Percentiles rank a stretch among this genome's conserved stretches.
These are phyloP conservation scores for Apodemus speciosus DNA, from an alignment of 2,113 vertebrate species.

Conservation along the genomic window DNA sequence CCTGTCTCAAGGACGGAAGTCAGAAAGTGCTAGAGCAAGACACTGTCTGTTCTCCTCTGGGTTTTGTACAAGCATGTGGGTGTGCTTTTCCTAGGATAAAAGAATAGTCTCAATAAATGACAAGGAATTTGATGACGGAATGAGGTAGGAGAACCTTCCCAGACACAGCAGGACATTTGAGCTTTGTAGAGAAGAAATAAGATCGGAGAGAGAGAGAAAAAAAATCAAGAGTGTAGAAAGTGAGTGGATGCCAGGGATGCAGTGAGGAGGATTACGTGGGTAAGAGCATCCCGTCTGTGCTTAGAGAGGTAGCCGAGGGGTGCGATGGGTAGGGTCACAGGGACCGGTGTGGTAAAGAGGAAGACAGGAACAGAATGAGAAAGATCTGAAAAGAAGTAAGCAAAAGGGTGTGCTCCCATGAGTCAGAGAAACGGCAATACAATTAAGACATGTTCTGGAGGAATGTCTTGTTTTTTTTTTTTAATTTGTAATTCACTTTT, in stretches of 20 bases:
- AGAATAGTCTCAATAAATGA: not conserved
- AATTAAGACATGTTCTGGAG: constrained; percentile 3
- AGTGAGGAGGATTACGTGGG: not conserved
- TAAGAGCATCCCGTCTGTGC: not conserved
- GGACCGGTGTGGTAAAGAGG: not conserved
- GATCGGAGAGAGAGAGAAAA: not conserved
- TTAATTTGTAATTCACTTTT: not conserved
- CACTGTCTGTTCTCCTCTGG: not conserved
- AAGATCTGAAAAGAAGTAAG: not conserved
- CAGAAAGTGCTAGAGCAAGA: not conserved
- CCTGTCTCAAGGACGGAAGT: not conserved
- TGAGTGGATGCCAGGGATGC: not conserved
- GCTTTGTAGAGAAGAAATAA: not conserved
- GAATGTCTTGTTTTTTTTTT: not conserved
- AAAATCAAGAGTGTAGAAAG: not conserved
- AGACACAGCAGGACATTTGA: not conserved
- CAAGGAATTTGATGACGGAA: not conserved
- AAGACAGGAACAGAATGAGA: not conserved
- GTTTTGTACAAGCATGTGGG: not conserved
- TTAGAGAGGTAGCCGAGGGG: not conserved
- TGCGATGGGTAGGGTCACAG: not conserved
- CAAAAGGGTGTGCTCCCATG: not conserved
- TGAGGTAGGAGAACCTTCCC: not conserved
- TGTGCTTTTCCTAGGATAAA: not conserved
- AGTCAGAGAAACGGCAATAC: not conserved